Evolutionary conservation across 2,113 vertebrate species (phyloP).

Genomic region (Enhydra lutris): DNA sequence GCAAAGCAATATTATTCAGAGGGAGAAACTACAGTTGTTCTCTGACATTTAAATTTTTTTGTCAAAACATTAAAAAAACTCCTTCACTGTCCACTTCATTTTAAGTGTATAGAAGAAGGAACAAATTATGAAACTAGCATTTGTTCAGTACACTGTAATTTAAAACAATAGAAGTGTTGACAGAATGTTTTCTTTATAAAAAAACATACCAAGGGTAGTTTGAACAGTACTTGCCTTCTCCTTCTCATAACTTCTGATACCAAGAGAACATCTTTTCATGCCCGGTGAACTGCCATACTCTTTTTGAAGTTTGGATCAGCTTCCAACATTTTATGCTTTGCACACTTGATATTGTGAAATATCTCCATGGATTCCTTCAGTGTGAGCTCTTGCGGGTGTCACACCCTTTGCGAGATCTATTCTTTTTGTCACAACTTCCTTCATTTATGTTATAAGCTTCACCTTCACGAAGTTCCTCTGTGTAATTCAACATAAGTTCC

Average conservation of each 20-base stretch:
- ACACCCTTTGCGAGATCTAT: not conserved
- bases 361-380: not conserved
- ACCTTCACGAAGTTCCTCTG: not conserved
- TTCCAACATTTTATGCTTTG: not conserved
- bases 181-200: not conserved
- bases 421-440: not conserved
- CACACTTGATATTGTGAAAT: not conserved
- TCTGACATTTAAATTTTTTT: not conserved
- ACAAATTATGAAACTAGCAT: not conserved
- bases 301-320: not conserved
- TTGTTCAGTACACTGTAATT: not conserved
- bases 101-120: not conserved
- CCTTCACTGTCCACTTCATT: not conserved
- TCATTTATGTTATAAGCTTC: not conserved
- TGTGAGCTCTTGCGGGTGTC: not conserved
- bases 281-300: not conserved
- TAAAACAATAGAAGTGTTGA: not conserved
- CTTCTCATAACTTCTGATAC: not conserved
- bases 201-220: not conserved
- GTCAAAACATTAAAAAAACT: not conserved
- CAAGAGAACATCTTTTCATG: not conserved
- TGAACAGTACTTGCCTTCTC: not conserved
- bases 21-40: not conserved
- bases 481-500: not conserved
- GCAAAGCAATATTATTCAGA: not conserved